Percentiles rank a stretch among this genome's conserved stretches.
Conservation (phyloP, 2,113 vertebrate species). For the Todiramphus saurophagus region DNA sequence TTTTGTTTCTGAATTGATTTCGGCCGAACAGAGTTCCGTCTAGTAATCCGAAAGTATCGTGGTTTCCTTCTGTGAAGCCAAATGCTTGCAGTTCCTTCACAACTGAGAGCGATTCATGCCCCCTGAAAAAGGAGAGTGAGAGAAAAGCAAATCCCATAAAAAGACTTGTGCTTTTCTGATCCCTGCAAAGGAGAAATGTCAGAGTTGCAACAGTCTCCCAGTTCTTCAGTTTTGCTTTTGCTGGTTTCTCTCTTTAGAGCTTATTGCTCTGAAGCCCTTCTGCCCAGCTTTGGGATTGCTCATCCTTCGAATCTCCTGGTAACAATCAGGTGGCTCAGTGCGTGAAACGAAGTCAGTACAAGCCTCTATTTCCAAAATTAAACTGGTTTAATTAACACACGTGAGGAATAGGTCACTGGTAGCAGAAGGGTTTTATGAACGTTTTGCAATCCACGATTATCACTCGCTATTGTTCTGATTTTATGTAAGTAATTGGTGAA, state of each 20-base stretch:
- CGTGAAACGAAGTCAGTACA: background rate
- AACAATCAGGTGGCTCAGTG: background rate
- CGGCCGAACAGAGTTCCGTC: background rate
- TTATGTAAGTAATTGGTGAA: slow-evolving; percentile 19
- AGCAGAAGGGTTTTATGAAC: background rate
- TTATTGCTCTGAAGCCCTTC: background rate
- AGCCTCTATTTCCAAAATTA: background rate
- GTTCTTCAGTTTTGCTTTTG: background rate
- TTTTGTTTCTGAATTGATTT: background rate
- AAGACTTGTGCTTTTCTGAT: background rate
- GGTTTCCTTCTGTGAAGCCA: background rate
- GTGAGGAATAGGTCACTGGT: background rate
- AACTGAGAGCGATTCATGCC: background rate
- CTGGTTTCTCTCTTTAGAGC: background rate
- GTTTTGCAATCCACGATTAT: background rate
- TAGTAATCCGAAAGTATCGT: background rate
- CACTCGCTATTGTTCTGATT: slow-evolving; percentile 24
- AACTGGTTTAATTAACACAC: background rate
- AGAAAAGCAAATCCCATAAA: background rate
- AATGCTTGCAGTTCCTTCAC: background rate
- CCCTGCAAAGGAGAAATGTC: background rate
- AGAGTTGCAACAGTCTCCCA: background rate
- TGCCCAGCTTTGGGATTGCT: background rate
- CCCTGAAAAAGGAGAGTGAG: background rate
- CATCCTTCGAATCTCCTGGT: background rate